A percentile compares a stretch with the other conserved stretches of the same genome.
These are phyloP conservation scores for Puffinus mauretanicus DNA, from an alignment of 2,113 vertebrate species.

Conservation along the genomic window DNA sequence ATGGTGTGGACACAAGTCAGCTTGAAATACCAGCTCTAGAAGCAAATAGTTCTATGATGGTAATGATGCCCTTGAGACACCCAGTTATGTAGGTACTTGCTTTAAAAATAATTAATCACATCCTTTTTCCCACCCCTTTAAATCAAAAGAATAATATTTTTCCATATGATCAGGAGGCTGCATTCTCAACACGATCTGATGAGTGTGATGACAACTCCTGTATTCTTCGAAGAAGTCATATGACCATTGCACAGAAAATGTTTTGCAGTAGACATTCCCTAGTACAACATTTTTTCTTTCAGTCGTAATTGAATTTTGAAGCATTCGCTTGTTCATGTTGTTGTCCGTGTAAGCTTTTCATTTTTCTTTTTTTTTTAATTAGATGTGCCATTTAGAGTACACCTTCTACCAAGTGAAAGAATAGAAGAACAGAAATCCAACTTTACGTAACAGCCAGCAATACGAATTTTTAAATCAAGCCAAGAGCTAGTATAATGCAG, in stretches of 20 bases:
- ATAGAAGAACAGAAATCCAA: neutral
- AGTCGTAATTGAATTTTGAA: slow-evolving; percentile 34
- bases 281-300: neutral
- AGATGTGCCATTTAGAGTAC: neutral
- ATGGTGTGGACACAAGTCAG: neutral
- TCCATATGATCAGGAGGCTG: neutral
- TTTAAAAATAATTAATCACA: neutral
- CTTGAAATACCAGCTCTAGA: neutral
- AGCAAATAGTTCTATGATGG: neutral
- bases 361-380: neutral
- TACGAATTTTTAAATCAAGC: neutral
- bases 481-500: neutral
- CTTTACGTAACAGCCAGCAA: neutral
- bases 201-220: neutral
- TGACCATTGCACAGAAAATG: neutral
- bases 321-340: neutral
- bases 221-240: neutral
- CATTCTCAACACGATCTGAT: neutral
- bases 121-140: neutral
- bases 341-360: neutral
- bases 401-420: neutral
- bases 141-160: neutral
- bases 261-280: neutral
- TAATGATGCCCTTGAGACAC: neutral
- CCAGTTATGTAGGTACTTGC: neutral